Conservation (phyloP, 2,888 invertebrate genomes). For the Mamestra brassicae region DNA sequence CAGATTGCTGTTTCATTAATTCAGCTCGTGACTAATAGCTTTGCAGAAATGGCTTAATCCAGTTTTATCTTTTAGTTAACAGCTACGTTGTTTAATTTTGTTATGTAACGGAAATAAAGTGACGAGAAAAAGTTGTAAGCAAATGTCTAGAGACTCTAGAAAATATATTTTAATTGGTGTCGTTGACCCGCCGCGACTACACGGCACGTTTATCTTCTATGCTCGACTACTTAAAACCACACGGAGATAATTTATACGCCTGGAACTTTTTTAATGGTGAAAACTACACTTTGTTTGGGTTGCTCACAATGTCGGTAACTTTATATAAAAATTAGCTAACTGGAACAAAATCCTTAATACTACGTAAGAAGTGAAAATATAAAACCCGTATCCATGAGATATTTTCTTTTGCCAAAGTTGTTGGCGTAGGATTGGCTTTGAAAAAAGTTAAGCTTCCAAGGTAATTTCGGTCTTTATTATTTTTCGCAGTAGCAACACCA, state of each 20-base stretch:
- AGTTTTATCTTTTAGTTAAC: slow-evolving; percentile 58
- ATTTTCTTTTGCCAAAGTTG: slow-evolving; percentile 75
- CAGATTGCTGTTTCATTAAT: slow-evolving; percentile 76
- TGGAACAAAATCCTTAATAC: slow-evolving; percentile 61
- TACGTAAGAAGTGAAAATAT: slow-evolving; percentile 56
- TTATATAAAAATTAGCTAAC: slow-evolving; percentile 23
- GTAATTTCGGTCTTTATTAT: slow-evolving; percentile 83
- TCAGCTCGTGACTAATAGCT: slow-evolving; percentile 72
- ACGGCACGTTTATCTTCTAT: slow-evolving; percentile 46
- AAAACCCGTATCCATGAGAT: slow-evolving; percentile 66
- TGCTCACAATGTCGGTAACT: slow-evolving; percentile 11
- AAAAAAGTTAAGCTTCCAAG: slow-evolving; percentile 77
- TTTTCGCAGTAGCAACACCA: slow-evolving; percentile 74
- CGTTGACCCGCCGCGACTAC: slow-evolving; percentile 33
- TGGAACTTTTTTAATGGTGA: slow-evolving; percentile 42
- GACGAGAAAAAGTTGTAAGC: slow-evolving; percentile 11
- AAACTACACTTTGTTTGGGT: slow-evolving; percentile 35
- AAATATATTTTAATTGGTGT: slow-evolving; percentile 53
- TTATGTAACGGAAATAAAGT: slow-evolving; percentile 28
- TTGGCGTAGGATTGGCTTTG: slow-evolving; percentile 72
- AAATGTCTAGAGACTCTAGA: slow-evolving; percentile 26
- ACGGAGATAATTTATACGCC: slow-evolving; percentile 47
- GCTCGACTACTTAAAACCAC: slow-evolving; percentile 39
- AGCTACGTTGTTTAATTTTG: slow-evolving; percentile 11
- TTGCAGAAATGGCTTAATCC: slow-evolving; percentile 69